phyloP scores from a whole-genome alignment of 2,888 invertebrate species.

The Nymphalis c-album region DNA sequence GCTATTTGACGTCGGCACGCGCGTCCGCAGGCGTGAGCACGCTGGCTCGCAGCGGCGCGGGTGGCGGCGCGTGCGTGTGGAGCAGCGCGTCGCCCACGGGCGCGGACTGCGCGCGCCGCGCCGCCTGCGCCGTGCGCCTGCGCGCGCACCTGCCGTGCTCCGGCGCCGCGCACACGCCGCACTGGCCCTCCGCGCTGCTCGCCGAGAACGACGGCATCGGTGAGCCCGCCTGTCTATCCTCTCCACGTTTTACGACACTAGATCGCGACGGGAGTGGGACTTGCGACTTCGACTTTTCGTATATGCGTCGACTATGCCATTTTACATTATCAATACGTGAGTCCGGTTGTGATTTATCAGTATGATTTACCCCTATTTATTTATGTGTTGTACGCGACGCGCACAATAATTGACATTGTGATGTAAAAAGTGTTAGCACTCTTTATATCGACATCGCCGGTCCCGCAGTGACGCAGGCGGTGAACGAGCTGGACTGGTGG shows the following conservation, averaged over 20 bases:
- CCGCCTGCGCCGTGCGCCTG: slow-evolving; percentile 41
- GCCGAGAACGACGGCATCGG: slow-evolving; percentile 59
- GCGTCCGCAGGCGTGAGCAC: slow-evolving; percentile 46
- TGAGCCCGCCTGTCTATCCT: slow-evolving; percentile 35
- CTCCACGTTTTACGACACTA: background rate
- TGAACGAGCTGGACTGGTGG: slow-evolving; percentile 67
- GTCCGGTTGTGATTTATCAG: background rate
- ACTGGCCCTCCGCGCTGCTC: slow-evolving; percentile 62
- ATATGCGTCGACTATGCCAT: too few relatives aligned
- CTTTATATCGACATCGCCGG: too few relatives aligned
- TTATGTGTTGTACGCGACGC: too few relatives aligned
- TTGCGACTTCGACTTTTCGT: too few relatives aligned
- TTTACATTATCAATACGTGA: too few relatives aligned
- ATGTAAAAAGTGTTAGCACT: too few relatives aligned
- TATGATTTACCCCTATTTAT: too few relatives aligned
- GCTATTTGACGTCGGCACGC: too few relatives aligned
- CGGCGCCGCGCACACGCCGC: slow-evolving; percentile 52
- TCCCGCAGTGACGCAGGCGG: slow-evolving; percentile 50
- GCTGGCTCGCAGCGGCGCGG: slow-evolving; percentile 41
- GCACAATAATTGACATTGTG: too few relatives aligned
- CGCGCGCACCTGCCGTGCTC: slow-evolving; percentile 47
- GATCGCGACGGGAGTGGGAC: background rate
- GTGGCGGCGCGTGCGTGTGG: slow-evolving; percentile 32
- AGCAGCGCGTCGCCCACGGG: slow-evolving; percentile 40
- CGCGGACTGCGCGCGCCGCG: slow-evolving; percentile 42